Base-by-base conservation (phyloP, 2,888 invertebrate genomes). In the Heliconius cydno region DNA sequence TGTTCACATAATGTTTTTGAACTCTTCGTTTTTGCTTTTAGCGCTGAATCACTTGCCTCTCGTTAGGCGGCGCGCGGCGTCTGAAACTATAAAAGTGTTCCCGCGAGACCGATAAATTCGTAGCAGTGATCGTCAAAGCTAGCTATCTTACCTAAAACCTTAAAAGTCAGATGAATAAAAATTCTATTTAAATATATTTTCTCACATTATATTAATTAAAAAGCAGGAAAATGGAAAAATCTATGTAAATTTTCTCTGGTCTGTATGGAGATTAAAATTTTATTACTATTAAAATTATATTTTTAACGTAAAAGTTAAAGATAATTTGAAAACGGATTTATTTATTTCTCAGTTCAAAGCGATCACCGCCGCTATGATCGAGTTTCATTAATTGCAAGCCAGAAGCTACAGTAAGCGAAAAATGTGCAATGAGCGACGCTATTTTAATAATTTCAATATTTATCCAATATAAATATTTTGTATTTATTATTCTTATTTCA, bases 251-350 rank as follows among this genome's bases (percentile, higher is more conserved):
- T 52, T 52, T 52, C 10, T 52, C 52, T 15, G 19, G 6, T 52
- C 52, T 52, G 52, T 15, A 52, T 5, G 13, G 52, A 52, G 15
- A 52, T 52, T 52, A 52, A 15, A 52, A 19, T 52, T 5, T 52
- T 52, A 19, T 15, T 52, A 19, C 52, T 52, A 4, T 52, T 15
- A 1, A 52, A 52, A 60, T 46, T n/a, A 19, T 57, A 0, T 4
- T 22, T 15, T 22, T 22, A 65, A 65, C 6, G 28, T 65, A 28
- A n/a, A 81, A 83, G 73, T 81, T 80, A 78, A 83, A 82, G 80
- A 82, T 85, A 85, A 83, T 82, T 84, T 84, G 83, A 84, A n/a
- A n/a, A 83, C 57, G 77, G 82, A 82, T 84, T 85, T 82, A 82
- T 85, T 85, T 72, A 70, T 80, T 79, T 82, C 80, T 82, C 82